These are phyloP conservation scores for Drosophila kepulauana DNA, from an alignment of 1,140 invertebrate genomes.

Conservation along the genomic window DNA sequence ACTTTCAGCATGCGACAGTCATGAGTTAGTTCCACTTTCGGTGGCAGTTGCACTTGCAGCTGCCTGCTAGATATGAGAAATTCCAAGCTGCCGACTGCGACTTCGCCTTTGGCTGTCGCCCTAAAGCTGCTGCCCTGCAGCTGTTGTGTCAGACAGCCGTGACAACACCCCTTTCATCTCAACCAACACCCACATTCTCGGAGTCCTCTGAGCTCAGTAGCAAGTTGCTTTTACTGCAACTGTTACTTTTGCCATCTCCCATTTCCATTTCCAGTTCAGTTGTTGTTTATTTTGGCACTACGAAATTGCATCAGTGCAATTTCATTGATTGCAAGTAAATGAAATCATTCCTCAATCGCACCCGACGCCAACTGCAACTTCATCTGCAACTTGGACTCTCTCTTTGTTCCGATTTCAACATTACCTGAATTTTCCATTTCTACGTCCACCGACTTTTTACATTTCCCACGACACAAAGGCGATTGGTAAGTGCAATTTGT, in stretches of 20 bases:
- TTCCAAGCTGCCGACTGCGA: slow-evolving; percentile 42
- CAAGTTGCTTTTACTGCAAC: slow-evolving; percentile 41
- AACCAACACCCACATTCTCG: slow-evolving; percentile 7
- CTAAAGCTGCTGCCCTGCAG: slow-evolving; percentile 16
- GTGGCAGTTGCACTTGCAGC: slow-evolving; percentile 10
- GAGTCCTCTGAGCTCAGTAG: slow-evolving; percentile 3
- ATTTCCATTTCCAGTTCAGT: slow-evolving; percentile 17
- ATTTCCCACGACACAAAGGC: background rate
- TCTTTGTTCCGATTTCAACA: background rate
- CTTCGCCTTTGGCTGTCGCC: slow-evolving; percentile 38
- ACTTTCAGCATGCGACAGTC: slow-evolving; percentile 26
- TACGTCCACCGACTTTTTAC: background rate
- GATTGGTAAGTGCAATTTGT: slow-evolving; percentile 29
- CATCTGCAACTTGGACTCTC: background rate
- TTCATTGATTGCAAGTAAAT: slow-evolving; percentile 84
- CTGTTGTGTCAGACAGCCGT: slow-evolving; percentile 56
- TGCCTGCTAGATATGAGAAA: slow-evolving; percentile 64
- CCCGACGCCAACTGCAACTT: background rate
- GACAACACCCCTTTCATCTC: background rate
- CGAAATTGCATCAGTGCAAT: slow-evolving; percentile 79
- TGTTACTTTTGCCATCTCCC: slow-evolving; percentile 30
- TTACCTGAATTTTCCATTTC: background rate
- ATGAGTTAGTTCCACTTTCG: slow-evolving; percentile 4
- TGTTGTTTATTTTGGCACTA: slow-evolving; percentile 66
- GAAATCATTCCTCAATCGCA: slow-evolving; percentile 69